Conservation (phyloP, 2,888 invertebrate species). For the Tipula unca region DNA sequence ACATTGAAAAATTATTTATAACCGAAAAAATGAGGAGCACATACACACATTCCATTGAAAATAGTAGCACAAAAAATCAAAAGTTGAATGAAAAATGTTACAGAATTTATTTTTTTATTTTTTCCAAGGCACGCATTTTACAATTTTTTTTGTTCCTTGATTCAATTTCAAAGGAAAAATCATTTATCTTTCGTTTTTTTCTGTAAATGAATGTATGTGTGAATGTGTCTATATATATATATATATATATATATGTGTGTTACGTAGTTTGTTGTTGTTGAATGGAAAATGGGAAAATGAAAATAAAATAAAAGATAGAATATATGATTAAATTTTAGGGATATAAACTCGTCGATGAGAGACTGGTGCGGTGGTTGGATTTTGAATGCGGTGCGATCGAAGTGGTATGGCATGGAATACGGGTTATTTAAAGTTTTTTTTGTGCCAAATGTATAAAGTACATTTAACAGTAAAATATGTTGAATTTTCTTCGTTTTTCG, state of each 20-base stretch:
- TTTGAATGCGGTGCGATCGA: not conserved
- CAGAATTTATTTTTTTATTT: not conserved
- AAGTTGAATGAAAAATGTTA: slow-evolving; percentile 18
- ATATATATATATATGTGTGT: too few relatives aligned
- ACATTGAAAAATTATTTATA: not conserved
- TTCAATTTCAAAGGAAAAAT: slow-evolving; percentile 9
- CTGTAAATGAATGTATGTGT: not conserved
- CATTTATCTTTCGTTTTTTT: slow-evolving; percentile 15
- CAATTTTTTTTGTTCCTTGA: not conserved
- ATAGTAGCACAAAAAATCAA: not conserved
- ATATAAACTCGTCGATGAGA: not conserved
- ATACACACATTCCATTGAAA: not conserved
- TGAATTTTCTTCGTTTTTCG: not conserved
- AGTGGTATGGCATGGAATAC: not conserved
- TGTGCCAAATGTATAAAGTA: not conserved
- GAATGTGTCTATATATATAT: not conserved
- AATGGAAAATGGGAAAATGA: not conserved
- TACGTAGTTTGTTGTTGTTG: not conserved
- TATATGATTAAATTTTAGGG: slow-evolving; percentile 3
- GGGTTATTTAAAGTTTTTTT: not conserved
- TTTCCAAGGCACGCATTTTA: slow-evolving; percentile 18
- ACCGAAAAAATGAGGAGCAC: not conserved
- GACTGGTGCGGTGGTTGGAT: not conserved
- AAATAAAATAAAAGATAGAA: not conserved
- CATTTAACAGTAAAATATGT: not conserved